phyloP scores from a whole-genome alignment of 2,888 invertebrate species.

The Saturnia japonica region DNA sequence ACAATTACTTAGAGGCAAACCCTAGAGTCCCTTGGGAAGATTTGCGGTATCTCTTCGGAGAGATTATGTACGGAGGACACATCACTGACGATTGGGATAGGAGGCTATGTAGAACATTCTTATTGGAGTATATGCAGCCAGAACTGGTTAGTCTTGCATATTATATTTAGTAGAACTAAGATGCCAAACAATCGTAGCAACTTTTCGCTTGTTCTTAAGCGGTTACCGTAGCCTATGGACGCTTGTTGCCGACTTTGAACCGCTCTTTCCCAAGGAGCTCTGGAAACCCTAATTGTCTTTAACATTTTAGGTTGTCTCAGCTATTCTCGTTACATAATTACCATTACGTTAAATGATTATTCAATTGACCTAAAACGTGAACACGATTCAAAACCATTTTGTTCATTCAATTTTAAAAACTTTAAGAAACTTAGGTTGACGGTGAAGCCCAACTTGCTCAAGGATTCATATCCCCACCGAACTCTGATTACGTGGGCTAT shows the following conservation, averaged over 20 bases:
- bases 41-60: conserved; percentile 95
- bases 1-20: conserved; percentile 95
- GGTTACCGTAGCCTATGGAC: too few relatives aligned
- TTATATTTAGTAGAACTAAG: too few relatives aligned
- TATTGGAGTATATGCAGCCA: conserved; percentile 93
- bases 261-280: too few relatives aligned
- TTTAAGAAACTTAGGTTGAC: conserved; percentile 83
- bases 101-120: conserved; percentile 91
- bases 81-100: conserved; percentile 98
- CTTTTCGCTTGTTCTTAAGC: too few relatives aligned
- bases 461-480: conserved; percentile 93
- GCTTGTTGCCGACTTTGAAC: too few relatives aligned
- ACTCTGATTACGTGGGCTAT: conserved; percentile 92
- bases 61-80: conserved; percentile 99
- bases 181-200: too few relatives aligned
- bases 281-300: too few relatives aligned
- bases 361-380: not conserved
- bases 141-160: conserved; percentile 82
- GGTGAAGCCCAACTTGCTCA: conserved; percentile 91
- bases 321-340: too few relatives aligned
- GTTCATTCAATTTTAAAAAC: not conserved
- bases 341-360: not conserved
- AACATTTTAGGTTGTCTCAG: too few relatives aligned
- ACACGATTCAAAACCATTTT: not conserved
- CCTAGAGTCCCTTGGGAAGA: conserved; percentile 96